A percentile compares a stretch with the other conserved stretches of the same genome.
Evolutionary conservation across 2,888 invertebrate species (phyloP).

Genomic region (Hemithea aestivaria): DNA sequence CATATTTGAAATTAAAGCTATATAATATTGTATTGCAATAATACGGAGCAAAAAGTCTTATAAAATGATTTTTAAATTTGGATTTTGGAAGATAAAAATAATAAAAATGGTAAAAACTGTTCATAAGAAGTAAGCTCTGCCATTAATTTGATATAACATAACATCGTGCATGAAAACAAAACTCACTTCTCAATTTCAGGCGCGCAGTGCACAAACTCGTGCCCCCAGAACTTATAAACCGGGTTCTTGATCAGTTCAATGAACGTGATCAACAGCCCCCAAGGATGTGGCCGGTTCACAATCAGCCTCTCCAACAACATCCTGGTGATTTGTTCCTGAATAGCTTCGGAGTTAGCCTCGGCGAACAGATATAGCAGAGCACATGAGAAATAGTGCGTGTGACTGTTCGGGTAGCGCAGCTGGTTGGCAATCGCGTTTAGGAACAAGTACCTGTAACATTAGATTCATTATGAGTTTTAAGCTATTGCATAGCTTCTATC

Average conservation of each 20-base stretch:
- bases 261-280: conserved; percentile 99
- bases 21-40: too few relatives aligned
- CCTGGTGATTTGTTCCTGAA: conserved; percentile 98
- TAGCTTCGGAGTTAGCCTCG: conserved; percentile 97
- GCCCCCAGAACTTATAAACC: conserved; percentile 98
- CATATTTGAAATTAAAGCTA: too few relatives aligned
- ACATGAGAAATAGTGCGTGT: conserved; percentile 99
- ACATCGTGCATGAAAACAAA: conserved; percentile 31
- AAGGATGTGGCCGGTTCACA: conserved; percentile 99
- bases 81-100: too few relatives aligned
- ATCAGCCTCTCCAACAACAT: conserved; percentile 97
- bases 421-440: conserved; percentile 99
- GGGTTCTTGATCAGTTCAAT: conserved; percentile 99
- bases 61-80: too few relatives aligned
- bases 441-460: conserved; percentile 89
- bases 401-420: conserved; percentile 98
- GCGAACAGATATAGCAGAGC: conserved; percentile 97
- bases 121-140: too few relatives aligned
- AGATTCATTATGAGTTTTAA: not conserved
- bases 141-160: too few relatives aligned
- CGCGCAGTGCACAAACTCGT: conserved; percentile 99
- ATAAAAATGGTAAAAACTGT: too few relatives aligned
- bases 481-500: too few relatives aligned
- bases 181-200: conserved; percentile 99
- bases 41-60: too few relatives aligned